phyloP scores from a whole-genome alignment of 2,888 invertebrate genomes.

The Nasonovia ribisnigri region DNA sequence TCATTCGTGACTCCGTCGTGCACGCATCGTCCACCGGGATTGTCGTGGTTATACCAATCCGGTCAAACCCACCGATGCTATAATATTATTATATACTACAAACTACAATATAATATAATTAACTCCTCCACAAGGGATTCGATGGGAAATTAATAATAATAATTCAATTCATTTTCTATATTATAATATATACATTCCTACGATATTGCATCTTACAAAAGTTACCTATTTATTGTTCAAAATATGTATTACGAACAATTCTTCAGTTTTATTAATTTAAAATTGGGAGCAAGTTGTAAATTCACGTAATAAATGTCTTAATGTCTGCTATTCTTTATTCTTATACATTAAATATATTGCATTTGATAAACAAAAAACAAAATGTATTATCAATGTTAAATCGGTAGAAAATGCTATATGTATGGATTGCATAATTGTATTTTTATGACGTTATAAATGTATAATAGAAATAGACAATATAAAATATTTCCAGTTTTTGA shows the following conservation, averaged over 20 bases:
- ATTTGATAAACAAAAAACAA: background rate
- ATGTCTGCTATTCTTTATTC: background rate
- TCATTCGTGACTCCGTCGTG: conserved; percentile 50
- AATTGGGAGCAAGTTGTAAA: background rate
- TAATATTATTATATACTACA: background rate
- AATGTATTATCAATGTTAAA: background rate
- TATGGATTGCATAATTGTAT: background rate
- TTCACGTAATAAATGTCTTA: background rate
- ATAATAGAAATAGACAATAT: background rate
- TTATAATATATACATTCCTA: background rate
- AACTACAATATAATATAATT: conserved; percentile 14
- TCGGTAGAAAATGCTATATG: background rate
- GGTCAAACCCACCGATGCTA: background rate
- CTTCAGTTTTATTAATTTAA: conserved; percentile 34
- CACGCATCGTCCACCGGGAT: conserved; percentile 57
- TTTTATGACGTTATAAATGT: background rate
- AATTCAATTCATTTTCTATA: conserved; percentile 26
- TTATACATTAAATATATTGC: background rate
- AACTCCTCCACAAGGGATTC: conserved; percentile 16
- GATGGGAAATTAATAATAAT: conserved; percentile 16
- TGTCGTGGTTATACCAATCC: background rate
- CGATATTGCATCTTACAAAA: background rate
- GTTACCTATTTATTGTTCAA: no score
- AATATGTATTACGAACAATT: background rate
- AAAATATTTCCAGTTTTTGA: background rate